Evolutionary conservation across 2,888 invertebrate species (phyloP), one percentile per base, ranked within the genome.

Genomic region (Clanis bilineata): DNA sequence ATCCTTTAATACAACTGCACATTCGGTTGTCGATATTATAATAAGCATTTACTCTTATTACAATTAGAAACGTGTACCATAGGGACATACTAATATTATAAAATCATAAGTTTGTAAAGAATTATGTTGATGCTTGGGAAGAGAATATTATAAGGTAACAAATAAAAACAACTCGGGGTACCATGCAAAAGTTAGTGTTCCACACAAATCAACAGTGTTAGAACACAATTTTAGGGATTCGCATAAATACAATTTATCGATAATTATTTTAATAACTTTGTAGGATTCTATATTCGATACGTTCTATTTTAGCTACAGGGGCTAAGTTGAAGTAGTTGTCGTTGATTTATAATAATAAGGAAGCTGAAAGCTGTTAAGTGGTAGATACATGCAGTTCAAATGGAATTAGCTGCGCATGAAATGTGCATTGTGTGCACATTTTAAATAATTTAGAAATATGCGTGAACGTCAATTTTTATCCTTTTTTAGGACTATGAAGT

Each of bases 381-480:
- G 51, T 78, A 79, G 64, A 63, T 65, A 68, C 82, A 83, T 82
- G 80, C 82, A 82, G 69, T 70, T 68, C 62, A 59, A 55, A 61
- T 62, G 60, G 65, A 69, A 67, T 65, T 55, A 67, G 63, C 64
- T 63, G 64, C 62, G 65, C 71, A 72, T 73, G 72, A 76, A 73
- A 65, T 18, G 32, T 39, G 23, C 38, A 12, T 28, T 71, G 66
- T 68, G 69, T 69, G 67, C 57, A 65, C 25, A 44, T 22, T 18
- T 18, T 32, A 18, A 28, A 45, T 39, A 15, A 22, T 47, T 41
- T 38, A 25, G 10, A 45, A 39, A 6, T 39, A 58, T 51, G 22
- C 9, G 55, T 51, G 55, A 18, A 5, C 36, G 5, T 38, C 12
- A 12, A 10, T 56, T 36, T 55, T 38, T 22, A 7, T 22, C 9